Conservation (phyloP, 2,113 vertebrate genomes). For the Eleginops maclovinus region DNA sequence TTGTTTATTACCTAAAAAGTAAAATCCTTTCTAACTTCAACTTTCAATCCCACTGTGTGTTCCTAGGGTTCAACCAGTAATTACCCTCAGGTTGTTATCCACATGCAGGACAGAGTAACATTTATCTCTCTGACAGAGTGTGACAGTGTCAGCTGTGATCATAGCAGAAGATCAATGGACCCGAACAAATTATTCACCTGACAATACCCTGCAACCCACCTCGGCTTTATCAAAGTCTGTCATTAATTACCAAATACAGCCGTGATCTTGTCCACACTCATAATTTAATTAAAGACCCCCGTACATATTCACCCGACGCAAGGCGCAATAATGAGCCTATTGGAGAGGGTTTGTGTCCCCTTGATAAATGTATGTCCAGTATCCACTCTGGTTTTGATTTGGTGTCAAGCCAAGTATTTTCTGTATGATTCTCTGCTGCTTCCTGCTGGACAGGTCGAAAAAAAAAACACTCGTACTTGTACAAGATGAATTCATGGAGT, state of each 20-base stretch:
- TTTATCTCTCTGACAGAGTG: constrained; percentile 25
- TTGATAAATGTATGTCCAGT: not conserved
- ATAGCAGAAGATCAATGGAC: constrained; percentile 12
- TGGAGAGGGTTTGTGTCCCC: no score
- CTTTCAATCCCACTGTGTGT: no score
- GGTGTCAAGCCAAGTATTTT: not conserved
- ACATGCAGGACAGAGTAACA: not conserved
- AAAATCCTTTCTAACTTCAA: no score
- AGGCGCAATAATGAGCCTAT: not conserved
- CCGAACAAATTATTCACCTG: constrained; percentile 40
- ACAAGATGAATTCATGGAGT: no score
- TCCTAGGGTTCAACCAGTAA: not conserved
- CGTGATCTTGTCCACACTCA: not conserved
- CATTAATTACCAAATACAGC: constrained; percentile 41
- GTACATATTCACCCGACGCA: not conserved
- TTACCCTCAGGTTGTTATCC: not conserved
- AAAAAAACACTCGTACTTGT: not conserved
- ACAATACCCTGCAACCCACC: not conserved
- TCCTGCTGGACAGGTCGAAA: constrained; percentile 7
- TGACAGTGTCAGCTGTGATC: constrained; percentile 22
- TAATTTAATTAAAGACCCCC: constrained; percentile 33
- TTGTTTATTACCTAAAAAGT: no score
- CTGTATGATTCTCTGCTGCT: not conserved
- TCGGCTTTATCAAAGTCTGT: not conserved
- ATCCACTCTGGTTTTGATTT: not conserved